A percentile compares a stretch with the other conserved stretches of the same genome.
phyloP scores from a whole-genome alignment of 2,113 vertebrate species.

The Eretmochelys imbricata region DNA sequence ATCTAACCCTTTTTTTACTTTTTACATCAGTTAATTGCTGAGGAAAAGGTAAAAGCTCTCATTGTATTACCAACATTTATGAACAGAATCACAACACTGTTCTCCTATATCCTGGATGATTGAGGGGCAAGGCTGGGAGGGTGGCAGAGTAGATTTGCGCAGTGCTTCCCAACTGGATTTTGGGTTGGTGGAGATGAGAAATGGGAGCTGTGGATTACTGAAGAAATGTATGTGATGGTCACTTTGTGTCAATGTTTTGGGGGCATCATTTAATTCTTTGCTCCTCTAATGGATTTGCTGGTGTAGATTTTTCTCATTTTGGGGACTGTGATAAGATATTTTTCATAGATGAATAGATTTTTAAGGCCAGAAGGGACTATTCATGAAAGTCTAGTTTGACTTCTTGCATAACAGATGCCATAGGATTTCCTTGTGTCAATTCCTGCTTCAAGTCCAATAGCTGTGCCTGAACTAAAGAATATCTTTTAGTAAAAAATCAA shows the following conservation, averaged over 20 bases:
- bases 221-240: rapidly evolving
- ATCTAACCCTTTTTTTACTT: not conserved
- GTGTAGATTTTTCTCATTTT: not conserved
- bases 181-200: not conserved
- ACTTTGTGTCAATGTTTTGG: rapidly evolving
- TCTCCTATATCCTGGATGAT: not conserved
- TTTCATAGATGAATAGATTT: too few species aligned
- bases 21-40: too few species aligned
- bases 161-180: not conserved
- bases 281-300: not conserved
- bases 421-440: too few species aligned
- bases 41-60: not conserved
- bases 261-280: not conserved
- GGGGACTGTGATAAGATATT: not conserved
- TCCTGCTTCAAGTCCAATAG: too few species aligned
- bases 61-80: too few species aligned
- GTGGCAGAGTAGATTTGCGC: not conserved
- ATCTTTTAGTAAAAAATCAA: too few species aligned
- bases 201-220: not conserved
- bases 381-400: too few species aligned
- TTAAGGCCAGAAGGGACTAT: too few species aligned
- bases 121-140: not conserved
- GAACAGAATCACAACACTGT: not conserved
- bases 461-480: too few species aligned
- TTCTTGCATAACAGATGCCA: too few species aligned